Evolutionary conservation across 2,888 invertebrate genomes (phyloP).

Genomic region (Caenorhabditis panamensis): DNA sequence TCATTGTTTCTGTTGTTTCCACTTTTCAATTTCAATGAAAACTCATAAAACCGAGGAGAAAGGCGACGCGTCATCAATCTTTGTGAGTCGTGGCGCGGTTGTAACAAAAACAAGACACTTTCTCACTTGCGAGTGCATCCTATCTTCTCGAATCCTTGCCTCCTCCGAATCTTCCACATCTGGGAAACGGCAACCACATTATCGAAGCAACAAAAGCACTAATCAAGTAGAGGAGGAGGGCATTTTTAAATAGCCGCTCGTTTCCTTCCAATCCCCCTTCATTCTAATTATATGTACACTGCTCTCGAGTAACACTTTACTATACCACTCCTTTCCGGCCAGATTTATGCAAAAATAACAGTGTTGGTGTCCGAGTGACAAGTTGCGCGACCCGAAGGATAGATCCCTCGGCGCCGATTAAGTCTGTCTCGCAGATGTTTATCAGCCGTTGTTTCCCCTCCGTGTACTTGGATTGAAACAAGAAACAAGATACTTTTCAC

Average conservation of each 20-base stretch:
- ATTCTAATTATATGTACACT: slow-evolving; percentile 18
- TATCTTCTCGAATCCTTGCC: not conserved
- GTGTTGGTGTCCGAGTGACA: slow-evolving; percentile 6
- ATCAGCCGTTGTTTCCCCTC: slow-evolving; percentile 9
- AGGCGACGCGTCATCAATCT: slow-evolving; percentile 39
- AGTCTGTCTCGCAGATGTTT: slow-evolving; percentile 15
- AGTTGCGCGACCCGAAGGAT: not conserved
- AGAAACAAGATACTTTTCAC: not conserved
- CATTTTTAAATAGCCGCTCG: slow-evolving; percentile 23
- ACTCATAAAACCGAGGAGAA: slow-evolving; percentile 33
- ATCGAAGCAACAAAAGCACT: slow-evolving; percentile 41
- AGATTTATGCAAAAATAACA: slow-evolving; percentile 6
- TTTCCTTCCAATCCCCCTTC: slow-evolving; percentile 2
- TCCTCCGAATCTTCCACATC: slow-evolving; percentile 8
- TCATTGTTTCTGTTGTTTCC: not conserved
- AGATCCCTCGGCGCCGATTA: slow-evolving; percentile 21
- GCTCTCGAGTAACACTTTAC: not conserved
- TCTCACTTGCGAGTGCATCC: slow-evolving; percentile 1
- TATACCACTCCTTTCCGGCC: not conserved
- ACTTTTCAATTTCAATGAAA: slow-evolving; percentile 29
- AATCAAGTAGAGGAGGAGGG: slow-evolving; percentile 29
- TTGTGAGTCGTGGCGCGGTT: slow-evolving; percentile 37
- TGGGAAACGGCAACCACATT: slow-evolving; percentile 22
- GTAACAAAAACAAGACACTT: slow-evolving; percentile 42
- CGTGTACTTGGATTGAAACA: slow-evolving; percentile 17